Percentiles rank a stretch among this genome's conserved stretches.
phyloP scores from a whole-genome alignment of 2,888 invertebrate genomes.

The Chrysolina americana region DNA sequence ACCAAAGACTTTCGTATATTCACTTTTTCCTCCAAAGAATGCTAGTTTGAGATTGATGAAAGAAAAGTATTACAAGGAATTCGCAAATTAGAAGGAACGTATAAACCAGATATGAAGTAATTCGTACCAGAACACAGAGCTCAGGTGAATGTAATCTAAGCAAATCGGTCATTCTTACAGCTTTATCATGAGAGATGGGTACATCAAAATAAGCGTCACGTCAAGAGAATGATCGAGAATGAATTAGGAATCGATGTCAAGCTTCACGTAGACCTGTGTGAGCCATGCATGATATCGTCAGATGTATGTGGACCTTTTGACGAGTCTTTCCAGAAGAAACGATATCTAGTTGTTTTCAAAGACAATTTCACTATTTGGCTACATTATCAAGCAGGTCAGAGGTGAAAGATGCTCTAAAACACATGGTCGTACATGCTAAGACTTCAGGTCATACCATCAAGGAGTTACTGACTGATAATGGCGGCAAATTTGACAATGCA shows the following conservation, averaged over 20 bases:
- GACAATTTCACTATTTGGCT: slow-evolving; percentile 49
- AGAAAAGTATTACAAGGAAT: no score
- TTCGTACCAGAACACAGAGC: slow-evolving; percentile 45
- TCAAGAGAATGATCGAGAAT: slow-evolving; percentile 55
- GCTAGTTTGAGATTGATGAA: slow-evolving; percentile 41
- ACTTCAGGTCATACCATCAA: slow-evolving; percentile 54
- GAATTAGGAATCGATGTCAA: slow-evolving; percentile 46
- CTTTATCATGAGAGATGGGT: slow-evolving; percentile 60
- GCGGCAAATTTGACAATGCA: slow-evolving; percentile 58
- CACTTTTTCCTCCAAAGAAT: slow-evolving; percentile 47
- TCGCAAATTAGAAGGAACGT: slow-evolving; percentile 30
- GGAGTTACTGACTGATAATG: slow-evolving; percentile 59
- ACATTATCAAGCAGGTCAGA: slow-evolving; percentile 51
- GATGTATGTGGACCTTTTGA: slow-evolving; percentile 56
- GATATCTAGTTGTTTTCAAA: slow-evolving; percentile 6
- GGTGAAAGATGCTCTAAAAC: slow-evolving; percentile 48
- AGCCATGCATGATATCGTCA: slow-evolving; percentile 48
- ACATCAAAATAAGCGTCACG: slow-evolving; percentile 61
- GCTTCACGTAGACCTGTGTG: slow-evolving; percentile 47
- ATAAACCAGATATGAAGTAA: slow-evolving; percentile 51
- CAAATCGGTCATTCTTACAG: slow-evolving; percentile 28
- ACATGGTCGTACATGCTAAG: slow-evolving; percentile 53
- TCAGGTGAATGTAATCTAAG: no score
- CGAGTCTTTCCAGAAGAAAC: slow-evolving; percentile 46
- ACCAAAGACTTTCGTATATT: slow-evolving; percentile 34